Conservation (phyloP, 2,797 vertebrate species). For the Euthynnus affinis region DNA sequence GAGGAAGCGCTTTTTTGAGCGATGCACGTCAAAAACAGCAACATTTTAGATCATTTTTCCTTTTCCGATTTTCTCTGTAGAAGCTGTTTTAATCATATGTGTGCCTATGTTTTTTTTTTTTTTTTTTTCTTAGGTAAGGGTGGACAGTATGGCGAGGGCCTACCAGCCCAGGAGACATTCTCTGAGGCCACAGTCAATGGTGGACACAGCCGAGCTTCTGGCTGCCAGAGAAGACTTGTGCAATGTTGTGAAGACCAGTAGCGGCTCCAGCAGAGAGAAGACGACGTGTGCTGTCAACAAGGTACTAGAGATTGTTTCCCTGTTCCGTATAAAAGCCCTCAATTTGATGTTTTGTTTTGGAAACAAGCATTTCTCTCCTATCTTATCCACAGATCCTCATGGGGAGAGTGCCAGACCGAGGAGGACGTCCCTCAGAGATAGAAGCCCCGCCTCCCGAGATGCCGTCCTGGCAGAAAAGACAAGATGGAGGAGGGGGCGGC, state of each 20-base stretch:
- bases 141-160: constrained; percentile 93
- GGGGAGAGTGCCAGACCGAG: constrained; percentile 96
- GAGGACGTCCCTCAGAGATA: constrained; percentile 95
- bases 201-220: constrained; percentile 89
- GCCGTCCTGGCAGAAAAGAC: constrained; percentile 95
- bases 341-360: background rate
- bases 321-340: accelerated
- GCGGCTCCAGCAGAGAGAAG: constrained; percentile 90
- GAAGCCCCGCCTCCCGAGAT: constrained; percentile 94
- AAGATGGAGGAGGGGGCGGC: constrained; percentile 90
- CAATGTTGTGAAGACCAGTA: constrained; percentile 95
- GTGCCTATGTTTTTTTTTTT: background rate
- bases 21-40: no score
- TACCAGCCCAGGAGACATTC: constrained; percentile 94
- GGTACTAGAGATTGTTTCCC: constrained; percentile 72
- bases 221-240: constrained; percentile 96
- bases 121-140: constrained; percentile 85
- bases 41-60: no score
- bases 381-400: constrained; percentile 90
- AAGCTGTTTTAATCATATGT: background rate
- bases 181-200: constrained; percentile 84
- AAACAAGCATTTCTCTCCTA: background rate
- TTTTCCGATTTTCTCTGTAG: background rate
- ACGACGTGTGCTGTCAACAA: constrained; percentile 94
- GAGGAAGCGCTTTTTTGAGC: no score